Evolutionary conservation across 2,888 invertebrate genomes (phyloP).

Genomic region (Platycheirus albimanus): DNA sequence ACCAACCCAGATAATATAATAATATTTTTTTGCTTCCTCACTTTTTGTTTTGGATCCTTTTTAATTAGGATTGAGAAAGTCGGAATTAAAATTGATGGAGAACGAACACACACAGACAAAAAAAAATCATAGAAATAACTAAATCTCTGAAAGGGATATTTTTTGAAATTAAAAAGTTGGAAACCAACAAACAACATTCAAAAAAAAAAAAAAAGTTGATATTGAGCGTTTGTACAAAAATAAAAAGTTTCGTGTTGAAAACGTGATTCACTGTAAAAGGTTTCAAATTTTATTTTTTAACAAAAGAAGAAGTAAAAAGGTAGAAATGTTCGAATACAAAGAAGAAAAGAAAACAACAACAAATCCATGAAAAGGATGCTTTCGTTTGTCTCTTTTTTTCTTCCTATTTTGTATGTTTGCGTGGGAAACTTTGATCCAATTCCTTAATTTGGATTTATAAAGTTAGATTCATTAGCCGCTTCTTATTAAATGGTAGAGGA

Average conservation of each 20-base stretch:
- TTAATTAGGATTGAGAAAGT: conserved; percentile 65
- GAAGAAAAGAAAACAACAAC: not conserved
- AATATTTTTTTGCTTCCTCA: conserved; percentile 16
- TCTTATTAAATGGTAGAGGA: not conserved
- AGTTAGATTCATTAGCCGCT: conserved; percentile 22
- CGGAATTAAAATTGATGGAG: conserved; percentile 50
- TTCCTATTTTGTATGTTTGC: not conserved
- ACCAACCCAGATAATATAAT: conserved; percentile 35
- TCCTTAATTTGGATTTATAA: conserved; percentile 8
- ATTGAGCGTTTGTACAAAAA: conserved; percentile 4
- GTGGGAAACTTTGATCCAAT: conserved; percentile 20
- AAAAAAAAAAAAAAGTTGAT: conserved; percentile 10
- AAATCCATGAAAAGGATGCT: conserved; percentile 3
- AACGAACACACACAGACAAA: too few species aligned
- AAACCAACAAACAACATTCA: conserved; percentile 59
- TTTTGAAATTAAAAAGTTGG: conserved; percentile 63
- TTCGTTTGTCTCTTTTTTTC: not conserved
- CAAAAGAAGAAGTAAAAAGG: conserved; percentile 19
- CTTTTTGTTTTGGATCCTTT: conserved; percentile 57
- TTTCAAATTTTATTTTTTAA: conserved; percentile 42
- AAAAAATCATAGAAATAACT: conserved; percentile 3
- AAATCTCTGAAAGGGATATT: conserved; percentile 66
- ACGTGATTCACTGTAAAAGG: conserved; percentile 51
- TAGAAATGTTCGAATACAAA: not conserved
- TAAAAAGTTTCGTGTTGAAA: conserved; percentile 56